Base-by-base conservation (phyloP, 2,797 vertebrate species). In the Esox masquinongy region DNA sequence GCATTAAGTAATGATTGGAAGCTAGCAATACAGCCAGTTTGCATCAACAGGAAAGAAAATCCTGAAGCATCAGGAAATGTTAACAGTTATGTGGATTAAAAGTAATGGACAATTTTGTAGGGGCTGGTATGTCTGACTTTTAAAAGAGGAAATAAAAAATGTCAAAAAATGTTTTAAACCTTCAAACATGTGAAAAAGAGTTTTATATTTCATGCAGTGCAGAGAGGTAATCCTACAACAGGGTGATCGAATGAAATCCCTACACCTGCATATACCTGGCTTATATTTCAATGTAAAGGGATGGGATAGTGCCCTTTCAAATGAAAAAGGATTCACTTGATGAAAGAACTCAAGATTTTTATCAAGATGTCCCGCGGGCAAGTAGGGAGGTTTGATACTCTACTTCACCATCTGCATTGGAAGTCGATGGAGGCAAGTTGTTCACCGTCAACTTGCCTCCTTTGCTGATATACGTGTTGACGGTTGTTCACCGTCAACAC, bases 381-480 rank as follows among this genome's bases (percentile, higher is more conserved):
- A 26, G 22, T 70, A 39, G 56, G 22, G 24, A 78, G 11, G 36
- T 82, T 77, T 73, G 76, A 72, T 75, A 82, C 73, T 49, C 73
- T 17, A 31, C 31, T 72, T 78, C 72, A 75, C 82, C 22, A 1
- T 49, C 72, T 76, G 26, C 43, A 85, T 80, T 31, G 84, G 84
- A 74, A 29, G 29, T 69, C 78, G 88, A 85, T 22, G 22, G 82
- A 87, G 84, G 88, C 85, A 83, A 68, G 67, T 56, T 87, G 89
- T 90, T 88, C 87, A 80, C 31, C 5, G 2, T 39, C 36, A 39
- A 5, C 36, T 6, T 39, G 36, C 5, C 36, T 39, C 36, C 5
- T 39, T 39, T 39, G 36, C 83, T 85, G 78, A 81, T 89, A 89
- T 86, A n/a, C n/a, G n/a, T n/a, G n/a, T n/a, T n/a, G n/a, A n/a